phyloP scores from a whole-genome alignment of 2,113 vertebrate genomes.

The Gallinago media region DNA sequence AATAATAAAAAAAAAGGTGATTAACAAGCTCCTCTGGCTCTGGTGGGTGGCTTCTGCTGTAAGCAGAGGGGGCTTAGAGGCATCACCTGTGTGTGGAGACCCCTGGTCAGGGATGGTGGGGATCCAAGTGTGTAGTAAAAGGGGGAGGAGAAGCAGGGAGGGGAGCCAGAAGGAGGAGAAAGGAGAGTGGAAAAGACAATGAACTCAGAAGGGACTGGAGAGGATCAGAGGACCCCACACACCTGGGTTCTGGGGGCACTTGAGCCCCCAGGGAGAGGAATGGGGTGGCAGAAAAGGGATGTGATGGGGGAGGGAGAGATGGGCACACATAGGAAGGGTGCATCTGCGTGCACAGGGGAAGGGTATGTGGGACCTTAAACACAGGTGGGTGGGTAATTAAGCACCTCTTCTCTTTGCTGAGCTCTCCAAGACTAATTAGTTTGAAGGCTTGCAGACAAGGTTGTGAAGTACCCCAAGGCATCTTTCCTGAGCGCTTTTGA shows the following conservation, averaged over 20 bases:
- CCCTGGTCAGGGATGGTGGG: accelerated
- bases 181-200: background rate
- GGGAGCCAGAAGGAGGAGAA: background rate
- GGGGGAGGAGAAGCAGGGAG: background rate
- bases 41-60: background rate
- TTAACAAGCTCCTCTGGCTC: background rate
- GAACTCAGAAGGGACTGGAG: background rate
- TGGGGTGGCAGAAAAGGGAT: background rate
- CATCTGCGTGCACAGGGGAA: no score
- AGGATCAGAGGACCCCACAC: accelerated
- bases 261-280: background rate
- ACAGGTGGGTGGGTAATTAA: background rate
- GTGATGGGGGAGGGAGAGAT: background rate
- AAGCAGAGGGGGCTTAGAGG: background rate
- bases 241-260: no score
- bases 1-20: constrained; percentile 55
- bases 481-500: background rate
- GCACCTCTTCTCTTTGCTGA: background rate
- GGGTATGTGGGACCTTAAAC: background rate
- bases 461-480: no score
- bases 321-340: accelerated
- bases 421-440: background rate
- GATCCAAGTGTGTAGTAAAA: background rate
- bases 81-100: accelerated
- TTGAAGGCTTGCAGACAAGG: accelerated